These are phyloP conservation scores for Cephus pulcher DNA, from an alignment of 2,888 invertebrate genomes.

Conservation along the genomic window DNA sequence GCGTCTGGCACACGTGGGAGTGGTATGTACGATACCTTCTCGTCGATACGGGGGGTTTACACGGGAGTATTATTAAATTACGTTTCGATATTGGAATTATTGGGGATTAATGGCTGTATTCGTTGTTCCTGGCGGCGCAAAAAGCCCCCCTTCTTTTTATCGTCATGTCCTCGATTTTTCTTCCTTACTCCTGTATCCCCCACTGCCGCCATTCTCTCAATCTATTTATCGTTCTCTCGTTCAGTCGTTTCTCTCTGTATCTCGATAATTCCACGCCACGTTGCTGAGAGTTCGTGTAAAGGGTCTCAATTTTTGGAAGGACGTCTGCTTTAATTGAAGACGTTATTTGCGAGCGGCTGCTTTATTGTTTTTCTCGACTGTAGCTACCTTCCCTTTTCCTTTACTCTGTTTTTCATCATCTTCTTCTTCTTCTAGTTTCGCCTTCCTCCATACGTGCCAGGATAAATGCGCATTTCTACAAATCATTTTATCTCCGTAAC, in stretches of 20 bases:
- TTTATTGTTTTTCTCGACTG: not conserved
- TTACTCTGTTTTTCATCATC: not conserved
- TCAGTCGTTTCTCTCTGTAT: conserved; percentile 1
- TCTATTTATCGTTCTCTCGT: conserved; percentile 14
- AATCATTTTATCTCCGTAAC: not conserved
- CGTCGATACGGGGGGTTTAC: conserved; percentile 25
- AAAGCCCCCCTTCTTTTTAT: conserved; percentile 18
- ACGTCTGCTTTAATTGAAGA: not conserved
- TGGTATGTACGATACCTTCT: not conserved
- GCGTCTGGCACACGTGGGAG: not conserved
- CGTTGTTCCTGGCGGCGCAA: conserved; percentile 23
- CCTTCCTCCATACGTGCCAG: not conserved
- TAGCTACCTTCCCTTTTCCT: not conserved
- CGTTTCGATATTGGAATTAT: conserved; percentile 36
- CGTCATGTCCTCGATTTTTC: conserved; percentile 9
- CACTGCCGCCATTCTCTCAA: not conserved
- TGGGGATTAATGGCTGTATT: conserved; percentile 31
- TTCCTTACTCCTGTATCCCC: not conserved
- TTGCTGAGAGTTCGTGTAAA: conserved; percentile 3
- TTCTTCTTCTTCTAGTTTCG: not conserved
- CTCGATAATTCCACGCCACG: conserved; percentile 1
- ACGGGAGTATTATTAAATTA: conserved; percentile 35
- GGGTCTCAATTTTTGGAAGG: conserved; percentile 11
- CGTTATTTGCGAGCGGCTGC: not conserved
- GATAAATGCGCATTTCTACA: not conserved